These are phyloP conservation scores for Lemur catta DNA, from an alignment of 2,797 vertebrate species.

Conservation along the genomic window DNA sequence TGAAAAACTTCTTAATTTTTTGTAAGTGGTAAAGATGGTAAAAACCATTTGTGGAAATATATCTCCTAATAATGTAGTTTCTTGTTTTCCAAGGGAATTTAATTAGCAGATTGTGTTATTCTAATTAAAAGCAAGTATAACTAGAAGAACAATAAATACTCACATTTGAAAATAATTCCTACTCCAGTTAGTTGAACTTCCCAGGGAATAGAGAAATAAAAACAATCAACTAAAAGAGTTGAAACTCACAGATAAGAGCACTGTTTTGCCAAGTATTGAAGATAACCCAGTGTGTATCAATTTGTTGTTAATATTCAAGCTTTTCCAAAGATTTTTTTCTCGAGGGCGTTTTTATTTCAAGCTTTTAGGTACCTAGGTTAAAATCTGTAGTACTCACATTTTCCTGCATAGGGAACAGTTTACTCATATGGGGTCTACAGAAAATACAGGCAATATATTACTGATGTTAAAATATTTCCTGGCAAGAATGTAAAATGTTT, in stretches of 20 bases:
- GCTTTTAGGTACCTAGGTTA: not conserved
- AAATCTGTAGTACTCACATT: not conserved
- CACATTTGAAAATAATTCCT: slow-evolving; percentile 36
- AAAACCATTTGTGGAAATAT: slow-evolving; percentile 38
- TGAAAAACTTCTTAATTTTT: slow-evolving; percentile 31
- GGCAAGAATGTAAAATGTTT: not conserved
- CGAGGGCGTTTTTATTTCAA: not conserved
- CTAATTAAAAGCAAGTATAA: slow-evolving; percentile 43
- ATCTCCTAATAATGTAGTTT: slow-evolving; percentile 11
- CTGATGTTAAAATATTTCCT: not conserved
- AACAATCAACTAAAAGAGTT: not conserved
- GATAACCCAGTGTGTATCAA: not conserved
- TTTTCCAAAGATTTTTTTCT: not conserved
- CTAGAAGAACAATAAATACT: slow-evolving; percentile 28
- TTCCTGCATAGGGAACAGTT: not conserved
- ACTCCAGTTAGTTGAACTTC: not conserved
- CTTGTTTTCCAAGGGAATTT: slow-evolving; percentile 44
- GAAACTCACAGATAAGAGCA: not conserved
- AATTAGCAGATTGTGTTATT: slow-evolving; percentile 45
- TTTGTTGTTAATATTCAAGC: not conserved
- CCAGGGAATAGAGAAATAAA: not conserved
- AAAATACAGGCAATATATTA: not conserved
- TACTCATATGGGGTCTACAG: not conserved
- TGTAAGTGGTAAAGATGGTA: not conserved
- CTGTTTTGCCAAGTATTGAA: slow-evolving; percentile 33